Conservation (phyloP, 2,888 invertebrate species). For the Callyntrura guangdongensis region DNA sequence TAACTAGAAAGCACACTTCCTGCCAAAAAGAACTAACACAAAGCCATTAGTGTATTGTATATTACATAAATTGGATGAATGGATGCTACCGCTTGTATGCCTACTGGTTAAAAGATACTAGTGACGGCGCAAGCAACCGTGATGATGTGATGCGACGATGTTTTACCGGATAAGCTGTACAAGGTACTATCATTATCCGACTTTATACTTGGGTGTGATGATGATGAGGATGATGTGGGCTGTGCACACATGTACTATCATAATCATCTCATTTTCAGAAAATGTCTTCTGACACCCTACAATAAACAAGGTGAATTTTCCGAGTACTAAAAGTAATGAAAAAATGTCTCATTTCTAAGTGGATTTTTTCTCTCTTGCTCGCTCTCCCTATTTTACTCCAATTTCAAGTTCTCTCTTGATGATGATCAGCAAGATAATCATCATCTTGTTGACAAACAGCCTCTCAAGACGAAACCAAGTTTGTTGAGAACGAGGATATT, state of each 20-base stretch:
- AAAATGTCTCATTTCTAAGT: slow-evolving; percentile 24
- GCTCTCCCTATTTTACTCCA: slow-evolving; percentile 21
- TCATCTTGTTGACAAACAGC: slow-evolving; percentile 31
- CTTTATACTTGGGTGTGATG: not conserved
- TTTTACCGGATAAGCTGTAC: slow-evolving; percentile 12
- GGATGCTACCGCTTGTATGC: not conserved
- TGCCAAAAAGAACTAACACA: slow-evolving; percentile 48
- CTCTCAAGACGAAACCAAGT: slow-evolving; percentile 20
- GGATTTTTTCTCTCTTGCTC: slow-evolving; percentile 4
- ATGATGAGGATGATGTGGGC: no score
- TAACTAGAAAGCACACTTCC: slow-evolving; percentile 50
- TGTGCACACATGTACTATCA: slow-evolving; percentile 28
- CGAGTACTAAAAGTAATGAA: not conserved
- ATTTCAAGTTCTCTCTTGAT: not conserved
- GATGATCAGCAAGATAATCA: not conserved
- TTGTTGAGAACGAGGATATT: not conserved
- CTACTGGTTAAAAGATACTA: no score
- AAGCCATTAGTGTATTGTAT: slow-evolving; percentile 34
- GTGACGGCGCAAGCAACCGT: not conserved
- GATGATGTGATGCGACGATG: not conserved
- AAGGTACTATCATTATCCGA: slow-evolving; percentile 22
- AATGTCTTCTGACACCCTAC: not conserved
- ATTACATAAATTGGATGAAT: not conserved
- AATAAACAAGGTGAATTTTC: slow-evolving; percentile 10
- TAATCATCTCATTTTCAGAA: slow-evolving; percentile 22